Evolutionary conservation across 2,113 vertebrate genomes (phyloP).

Genomic region (Varanus komodoensis): DNA sequence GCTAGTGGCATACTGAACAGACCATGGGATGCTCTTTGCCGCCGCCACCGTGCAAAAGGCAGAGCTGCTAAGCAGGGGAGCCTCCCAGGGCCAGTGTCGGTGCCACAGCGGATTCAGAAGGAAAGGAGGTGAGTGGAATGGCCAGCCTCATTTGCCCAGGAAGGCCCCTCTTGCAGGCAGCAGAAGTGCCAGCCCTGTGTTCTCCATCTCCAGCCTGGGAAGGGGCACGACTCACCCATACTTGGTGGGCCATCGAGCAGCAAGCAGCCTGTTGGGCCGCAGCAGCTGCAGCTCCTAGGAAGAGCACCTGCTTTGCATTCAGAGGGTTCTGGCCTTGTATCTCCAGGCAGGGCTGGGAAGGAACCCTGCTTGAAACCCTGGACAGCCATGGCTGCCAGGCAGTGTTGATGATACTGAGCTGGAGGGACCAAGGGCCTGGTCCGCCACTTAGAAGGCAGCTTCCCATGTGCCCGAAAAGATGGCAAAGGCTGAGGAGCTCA

Average conservation of each 20-base stretch:
- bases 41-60: too few species aligned
- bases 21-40: background rate
- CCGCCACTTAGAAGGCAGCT: too few species aligned
- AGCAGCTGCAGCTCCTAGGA: too few species aligned
- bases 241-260: background rate
- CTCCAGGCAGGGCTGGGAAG: too few species aligned
- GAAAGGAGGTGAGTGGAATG: background rate
- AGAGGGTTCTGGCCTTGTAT: too few species aligned
- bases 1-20: background rate
- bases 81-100: background rate
- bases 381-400: too few species aligned
- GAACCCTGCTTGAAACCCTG: too few species aligned
- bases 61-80: background rate
- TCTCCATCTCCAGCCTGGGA: background rate
- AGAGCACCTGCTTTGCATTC: too few species aligned
- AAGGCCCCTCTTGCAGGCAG: background rate
- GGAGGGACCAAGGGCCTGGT: too few species aligned
- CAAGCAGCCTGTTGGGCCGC: too few species aligned
- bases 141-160: background rate
- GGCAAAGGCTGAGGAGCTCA: background rate
- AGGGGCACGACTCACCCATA: too few species aligned
- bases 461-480: background rate
- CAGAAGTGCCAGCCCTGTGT: background rate
- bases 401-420: too few species aligned
- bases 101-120: background rate